These are phyloP conservation scores for Pocillopora grandis DNA, from an alignment of 92 coral and sea anemone species.

Conservation along the genomic window DNA sequence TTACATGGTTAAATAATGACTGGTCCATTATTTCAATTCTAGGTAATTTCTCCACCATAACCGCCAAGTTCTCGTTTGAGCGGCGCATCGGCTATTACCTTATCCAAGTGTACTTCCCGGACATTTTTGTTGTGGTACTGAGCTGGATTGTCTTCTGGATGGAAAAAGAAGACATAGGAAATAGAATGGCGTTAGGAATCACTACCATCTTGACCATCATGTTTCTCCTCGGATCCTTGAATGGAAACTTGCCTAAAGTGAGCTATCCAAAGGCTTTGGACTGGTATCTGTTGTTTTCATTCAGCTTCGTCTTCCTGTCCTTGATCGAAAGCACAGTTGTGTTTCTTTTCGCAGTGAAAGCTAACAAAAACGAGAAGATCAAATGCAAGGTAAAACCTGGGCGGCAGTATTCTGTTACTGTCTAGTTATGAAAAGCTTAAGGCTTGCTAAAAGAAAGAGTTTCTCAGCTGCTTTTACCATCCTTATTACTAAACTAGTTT, in stretches of 20 bases:
- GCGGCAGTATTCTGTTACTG: not conserved
- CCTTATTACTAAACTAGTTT: too few relatives aligned
- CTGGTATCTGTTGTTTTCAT: slow-evolving; percentile 54
- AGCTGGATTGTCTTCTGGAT: slow-evolving; percentile 89
- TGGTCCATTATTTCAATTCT: too few relatives aligned
- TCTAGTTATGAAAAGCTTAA: not conserved
- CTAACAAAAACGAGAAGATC: not conserved
- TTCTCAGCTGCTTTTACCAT: too few relatives aligned
- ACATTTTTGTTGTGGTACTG: slow-evolving; percentile 64
- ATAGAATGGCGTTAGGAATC: slow-evolving; percentile 70
- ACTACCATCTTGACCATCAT: slow-evolving; percentile 72
- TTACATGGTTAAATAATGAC: not conserved
- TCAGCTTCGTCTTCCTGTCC: slow-evolving; percentile 53
- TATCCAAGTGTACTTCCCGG: slow-evolving; percentile 67
- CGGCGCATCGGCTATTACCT: slow-evolving; percentile 67
- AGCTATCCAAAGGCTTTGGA: slow-evolving; percentile 70
- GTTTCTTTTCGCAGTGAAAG: not conserved
- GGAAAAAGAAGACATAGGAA: slow-evolving; percentile 71
- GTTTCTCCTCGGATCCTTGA: slow-evolving; percentile 71
- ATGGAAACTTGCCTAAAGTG: slow-evolving; percentile 63
- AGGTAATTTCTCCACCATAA: slow-evolving; percentile 52
- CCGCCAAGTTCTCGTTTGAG: slow-evolving; percentile 55
- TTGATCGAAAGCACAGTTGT: slow-evolving; percentile 44
- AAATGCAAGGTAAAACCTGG: not conserved
- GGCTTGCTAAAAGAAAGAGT: too few relatives aligned